Conservation (phyloP, 2,888 invertebrate genomes). For the Lycocerus yunnanus region DNA sequence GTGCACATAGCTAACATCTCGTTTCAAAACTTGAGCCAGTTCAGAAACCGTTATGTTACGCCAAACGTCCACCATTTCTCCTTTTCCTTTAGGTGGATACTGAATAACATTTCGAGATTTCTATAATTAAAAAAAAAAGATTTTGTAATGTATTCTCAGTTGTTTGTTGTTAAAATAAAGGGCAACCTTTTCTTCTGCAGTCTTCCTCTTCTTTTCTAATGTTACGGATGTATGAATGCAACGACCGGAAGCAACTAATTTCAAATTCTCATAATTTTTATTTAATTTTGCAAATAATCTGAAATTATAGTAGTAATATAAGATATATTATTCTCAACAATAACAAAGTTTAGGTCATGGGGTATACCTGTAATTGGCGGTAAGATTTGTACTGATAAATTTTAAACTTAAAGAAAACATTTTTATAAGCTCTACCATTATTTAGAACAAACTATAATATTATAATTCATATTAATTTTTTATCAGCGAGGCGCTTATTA, state of each 20-base stretch:
- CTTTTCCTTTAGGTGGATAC: constrained; percentile 64
- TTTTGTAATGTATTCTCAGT: not conserved
- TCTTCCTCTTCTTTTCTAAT: constrained; percentile 62
- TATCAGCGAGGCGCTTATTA: not conserved
- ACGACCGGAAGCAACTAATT: not conserved
- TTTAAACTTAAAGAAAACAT: not conserved
- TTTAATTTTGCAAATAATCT: not conserved
- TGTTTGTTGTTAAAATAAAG: not conserved
- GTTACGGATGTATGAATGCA: constrained; percentile 5
- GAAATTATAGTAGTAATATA: too few relatives aligned
- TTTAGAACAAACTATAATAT: not conserved
- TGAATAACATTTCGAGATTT: constrained; percentile 62
- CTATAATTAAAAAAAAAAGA: constrained; percentile 45
- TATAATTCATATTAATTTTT: not conserved
- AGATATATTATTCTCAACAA: too few relatives aligned
- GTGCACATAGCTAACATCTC: constrained; percentile 63
- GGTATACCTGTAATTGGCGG: not conserved
- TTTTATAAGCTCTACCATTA: not conserved
- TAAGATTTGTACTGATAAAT: not conserved
- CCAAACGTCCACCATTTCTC: constrained; percentile 72
- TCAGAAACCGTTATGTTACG: constrained; percentile 79
- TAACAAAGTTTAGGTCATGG: too few relatives aligned
- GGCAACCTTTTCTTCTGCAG: constrained; percentile 67
- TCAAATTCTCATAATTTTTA: not conserved
- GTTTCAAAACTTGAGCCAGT: constrained; percentile 67